A percentile compares a stretch with the other conserved stretches of the same genome.
These are phyloP conservation scores for Naso thynnoides DNA, from an alignment of 2,797 vertebrate species.

Conservation along the genomic window DNA sequence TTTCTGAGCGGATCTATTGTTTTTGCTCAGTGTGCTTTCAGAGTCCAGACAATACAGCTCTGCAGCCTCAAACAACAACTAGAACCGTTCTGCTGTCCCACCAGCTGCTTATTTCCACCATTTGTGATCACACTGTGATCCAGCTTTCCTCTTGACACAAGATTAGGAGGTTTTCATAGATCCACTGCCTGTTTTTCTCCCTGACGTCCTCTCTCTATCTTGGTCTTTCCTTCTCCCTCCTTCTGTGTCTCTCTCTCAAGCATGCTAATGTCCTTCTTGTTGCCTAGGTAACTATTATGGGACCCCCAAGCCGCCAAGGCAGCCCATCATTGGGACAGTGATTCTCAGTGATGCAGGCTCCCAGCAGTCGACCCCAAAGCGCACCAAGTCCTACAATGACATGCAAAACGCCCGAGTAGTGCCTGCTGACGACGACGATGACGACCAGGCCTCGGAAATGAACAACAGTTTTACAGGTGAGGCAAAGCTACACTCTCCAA, in stretches of 20 bases:
- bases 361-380: conserved; percentile 94
- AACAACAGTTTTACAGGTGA: conserved; percentile 99
- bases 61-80: conserved; percentile 39
- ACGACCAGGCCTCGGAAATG: conserved; percentile 97
- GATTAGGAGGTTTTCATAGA: conserved; percentile 60
- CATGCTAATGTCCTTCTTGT: conserved; percentile 92
- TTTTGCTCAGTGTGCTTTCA: conserved; percentile 71
- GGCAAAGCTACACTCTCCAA: conserved; percentile 26
- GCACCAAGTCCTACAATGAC: conserved; percentile 98
- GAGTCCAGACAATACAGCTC: conserved; percentile 74
- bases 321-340: conserved; percentile 96
- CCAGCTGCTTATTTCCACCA: conserved; percentile 55
- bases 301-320: conserved; percentile 97
- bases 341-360: conserved; percentile 95
- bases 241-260: conserved; percentile 80
- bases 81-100: conserved; percentile 26
- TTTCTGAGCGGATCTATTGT: conserved; percentile 70
- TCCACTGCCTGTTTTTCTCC: conserved; percentile 58
- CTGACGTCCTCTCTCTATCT: conserved; percentile 42
- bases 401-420: conserved; percentile 99
- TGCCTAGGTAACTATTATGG: conserved; percentile 99
- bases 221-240: conserved; percentile 56
- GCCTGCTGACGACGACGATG: conserved; percentile 89
- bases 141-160: conserved; percentile 45
- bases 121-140: conserved; percentile 53